A percentile compares a stretch with the other conserved stretches of the same genome.
phyloP scores from a whole-genome alignment of 2,797 vertebrate species.

The Poliocrania exsul region DNA sequence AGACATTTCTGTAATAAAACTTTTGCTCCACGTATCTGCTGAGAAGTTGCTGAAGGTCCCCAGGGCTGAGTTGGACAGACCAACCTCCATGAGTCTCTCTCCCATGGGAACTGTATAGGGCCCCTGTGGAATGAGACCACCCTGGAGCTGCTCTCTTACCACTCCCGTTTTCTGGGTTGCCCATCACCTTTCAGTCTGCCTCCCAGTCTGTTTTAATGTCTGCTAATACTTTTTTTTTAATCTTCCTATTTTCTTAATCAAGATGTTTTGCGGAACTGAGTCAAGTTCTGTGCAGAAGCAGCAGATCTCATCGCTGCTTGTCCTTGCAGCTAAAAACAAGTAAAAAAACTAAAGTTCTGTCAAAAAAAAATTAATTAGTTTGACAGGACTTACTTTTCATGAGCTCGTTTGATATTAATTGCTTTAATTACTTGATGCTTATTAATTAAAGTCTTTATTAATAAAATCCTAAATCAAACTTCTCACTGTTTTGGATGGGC shows the following conservation, averaged over 20 bases:
- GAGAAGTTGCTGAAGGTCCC: background rate
- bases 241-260: background rate
- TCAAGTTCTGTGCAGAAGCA: background rate
- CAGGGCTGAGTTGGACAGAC: background rate
- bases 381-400: conserved; percentile 58
- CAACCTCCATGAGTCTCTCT: rapidly evolving
- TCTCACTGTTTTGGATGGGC: conserved; percentile 35
- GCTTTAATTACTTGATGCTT: conserved; percentile 58
- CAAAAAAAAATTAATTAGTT: conserved; percentile 39
- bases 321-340: conserved; percentile 36
- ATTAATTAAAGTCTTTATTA: conserved; percentile 58
- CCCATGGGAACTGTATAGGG: background rate
- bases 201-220: background rate
- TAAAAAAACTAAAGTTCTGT: conserved; percentile 25
- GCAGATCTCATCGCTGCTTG: background rate
- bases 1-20: background rate
- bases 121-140: background rate
- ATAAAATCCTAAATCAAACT: conserved; percentile 38
- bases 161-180: background rate
- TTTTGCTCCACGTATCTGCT: background rate
- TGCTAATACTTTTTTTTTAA: background rate
- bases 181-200: background rate
- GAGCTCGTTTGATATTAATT: conserved; percentile 62
- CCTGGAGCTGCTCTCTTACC: background rate
- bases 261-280: background rate